These are phyloP conservation scores for Hippopotamyrus pictus DNA, from an alignment of 2,797 vertebrate species.

Conservation along the genomic window DNA sequence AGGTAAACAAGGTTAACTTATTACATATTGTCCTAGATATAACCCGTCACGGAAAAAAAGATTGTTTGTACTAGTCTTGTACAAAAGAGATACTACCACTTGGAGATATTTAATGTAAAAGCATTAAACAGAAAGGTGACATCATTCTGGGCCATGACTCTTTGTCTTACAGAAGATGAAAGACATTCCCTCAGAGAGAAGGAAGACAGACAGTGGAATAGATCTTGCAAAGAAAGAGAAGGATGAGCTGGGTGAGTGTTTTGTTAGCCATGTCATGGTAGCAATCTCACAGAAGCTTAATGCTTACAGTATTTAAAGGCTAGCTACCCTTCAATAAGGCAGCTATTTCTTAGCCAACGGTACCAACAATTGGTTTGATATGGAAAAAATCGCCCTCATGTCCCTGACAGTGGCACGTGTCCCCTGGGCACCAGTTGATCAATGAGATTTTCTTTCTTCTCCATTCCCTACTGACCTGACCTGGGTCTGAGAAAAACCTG, in stretches of 20 bases:
- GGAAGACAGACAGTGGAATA: not conserved
- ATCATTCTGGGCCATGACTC: not conserved
- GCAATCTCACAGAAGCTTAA: not conserved
- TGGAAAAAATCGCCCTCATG: not conserved
- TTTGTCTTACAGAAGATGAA: not conserved
- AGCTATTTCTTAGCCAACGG: not conserved
- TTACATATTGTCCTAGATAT: not conserved
- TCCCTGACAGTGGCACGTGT: not conserved
- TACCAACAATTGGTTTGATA: not conserved
- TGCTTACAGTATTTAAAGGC: not conserved
- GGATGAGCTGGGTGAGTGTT: not conserved
- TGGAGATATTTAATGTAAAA: not conserved
- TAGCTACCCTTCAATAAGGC: not conserved
- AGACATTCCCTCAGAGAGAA: not conserved
- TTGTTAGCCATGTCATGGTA: not conserved
- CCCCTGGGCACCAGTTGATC: not conserved
- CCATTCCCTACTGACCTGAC: not conserved
- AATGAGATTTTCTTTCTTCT: not conserved
- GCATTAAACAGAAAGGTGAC: not conserved
- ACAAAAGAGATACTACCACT: not conserved
- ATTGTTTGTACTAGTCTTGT: not conserved
- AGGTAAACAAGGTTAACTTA: not conserved
- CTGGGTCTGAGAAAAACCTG: not conserved
- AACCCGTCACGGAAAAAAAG: not conserved
- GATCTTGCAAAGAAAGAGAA: not conserved